Evolutionary conservation across 1,140 invertebrate genomes (phyloP).

Genomic region (Bombus soroeensis): DNA sequence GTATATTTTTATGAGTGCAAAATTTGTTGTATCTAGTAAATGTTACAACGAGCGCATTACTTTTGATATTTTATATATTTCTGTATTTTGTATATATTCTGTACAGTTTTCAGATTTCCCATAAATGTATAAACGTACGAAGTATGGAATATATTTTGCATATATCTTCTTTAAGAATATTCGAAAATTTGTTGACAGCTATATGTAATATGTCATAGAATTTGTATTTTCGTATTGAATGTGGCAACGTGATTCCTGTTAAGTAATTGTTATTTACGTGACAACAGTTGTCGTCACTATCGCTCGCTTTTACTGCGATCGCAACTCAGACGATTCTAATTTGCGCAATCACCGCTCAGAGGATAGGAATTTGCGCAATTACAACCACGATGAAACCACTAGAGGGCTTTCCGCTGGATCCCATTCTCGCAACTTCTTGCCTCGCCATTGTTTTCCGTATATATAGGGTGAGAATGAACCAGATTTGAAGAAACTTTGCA

Average conservation of each 20-base stretch:
- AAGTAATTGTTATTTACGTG: slow-evolving; percentile 1
- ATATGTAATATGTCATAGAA: background rate
- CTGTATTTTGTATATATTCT: no score
- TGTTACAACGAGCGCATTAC: no score
- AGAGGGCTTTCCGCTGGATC: slow-evolving; percentile 12
- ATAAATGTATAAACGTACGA: no score
- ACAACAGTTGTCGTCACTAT: slow-evolving; percentile 2
- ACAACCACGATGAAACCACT: slow-evolving; percentile 14
- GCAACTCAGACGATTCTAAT: slow-evolving; percentile 28
- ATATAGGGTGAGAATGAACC: background rate
- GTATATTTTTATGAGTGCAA: no score
- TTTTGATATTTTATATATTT: no score
- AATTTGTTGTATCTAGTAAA: no score
- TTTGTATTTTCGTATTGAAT: background rate
- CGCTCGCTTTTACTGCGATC: slow-evolving; percentile 7
- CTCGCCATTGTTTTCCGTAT: background rate
- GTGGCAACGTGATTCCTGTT: background rate
- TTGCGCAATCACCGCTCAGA: slow-evolving; percentile 23
- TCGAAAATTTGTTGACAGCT: no score
- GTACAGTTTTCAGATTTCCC: no score
- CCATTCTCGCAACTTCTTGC: slow-evolving; percentile 23
- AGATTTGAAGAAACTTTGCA: background rate
- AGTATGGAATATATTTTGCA: no score
- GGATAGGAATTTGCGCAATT: slow-evolving; percentile 37
- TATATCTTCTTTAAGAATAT: no score